Conservation (phyloP, 2,797 vertebrate species). For the Pampus argenteus region DNA sequence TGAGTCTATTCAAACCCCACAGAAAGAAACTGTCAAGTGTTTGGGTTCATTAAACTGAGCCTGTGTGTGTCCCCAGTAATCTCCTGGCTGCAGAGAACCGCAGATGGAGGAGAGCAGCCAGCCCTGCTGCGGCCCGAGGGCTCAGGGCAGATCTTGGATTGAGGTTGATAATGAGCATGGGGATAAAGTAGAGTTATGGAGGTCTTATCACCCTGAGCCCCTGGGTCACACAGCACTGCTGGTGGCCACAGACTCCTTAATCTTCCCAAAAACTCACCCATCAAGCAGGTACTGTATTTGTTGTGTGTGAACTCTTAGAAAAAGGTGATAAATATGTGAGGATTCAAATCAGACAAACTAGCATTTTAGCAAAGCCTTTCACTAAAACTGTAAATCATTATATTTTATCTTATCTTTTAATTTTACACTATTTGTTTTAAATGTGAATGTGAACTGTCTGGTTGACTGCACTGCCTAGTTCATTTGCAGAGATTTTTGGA, state of each 20-base stretch:
- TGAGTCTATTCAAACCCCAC: conserved; percentile 21
- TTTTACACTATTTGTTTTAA: background rate
- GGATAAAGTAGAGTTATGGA: conserved; percentile 84
- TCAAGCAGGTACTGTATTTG: conserved; percentile 39
- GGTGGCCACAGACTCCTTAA: conserved; percentile 69
- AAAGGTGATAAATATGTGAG: background rate
- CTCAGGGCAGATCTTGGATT: conserved; percentile 68
- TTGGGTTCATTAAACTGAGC: conserved; percentile 57
- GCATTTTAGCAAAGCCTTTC: background rate
- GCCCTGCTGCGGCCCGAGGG: conserved; percentile 61
- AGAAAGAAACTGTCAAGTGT: conserved; percentile 56
- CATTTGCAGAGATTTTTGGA: conserved; percentile 5
- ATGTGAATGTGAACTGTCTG: background rate
- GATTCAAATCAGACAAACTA: background rate
- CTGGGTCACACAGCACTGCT: conserved; percentile 71
- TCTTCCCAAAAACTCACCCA: conserved; percentile 41
- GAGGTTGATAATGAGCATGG: conserved; percentile 81
- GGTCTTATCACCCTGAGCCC: conserved; percentile 83
- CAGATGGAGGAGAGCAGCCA: conserved; percentile 46
- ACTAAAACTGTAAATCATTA: background rate
- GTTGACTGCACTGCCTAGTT: background rate
- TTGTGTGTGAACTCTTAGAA: background rate
- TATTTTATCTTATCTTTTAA: background rate
- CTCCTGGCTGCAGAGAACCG: conserved; percentile 47
- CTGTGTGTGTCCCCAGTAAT: conserved; percentile 73